Base-by-base conservation (phyloP, 2,113 vertebrate genomes). In the Heterotis niloticus region DNA sequence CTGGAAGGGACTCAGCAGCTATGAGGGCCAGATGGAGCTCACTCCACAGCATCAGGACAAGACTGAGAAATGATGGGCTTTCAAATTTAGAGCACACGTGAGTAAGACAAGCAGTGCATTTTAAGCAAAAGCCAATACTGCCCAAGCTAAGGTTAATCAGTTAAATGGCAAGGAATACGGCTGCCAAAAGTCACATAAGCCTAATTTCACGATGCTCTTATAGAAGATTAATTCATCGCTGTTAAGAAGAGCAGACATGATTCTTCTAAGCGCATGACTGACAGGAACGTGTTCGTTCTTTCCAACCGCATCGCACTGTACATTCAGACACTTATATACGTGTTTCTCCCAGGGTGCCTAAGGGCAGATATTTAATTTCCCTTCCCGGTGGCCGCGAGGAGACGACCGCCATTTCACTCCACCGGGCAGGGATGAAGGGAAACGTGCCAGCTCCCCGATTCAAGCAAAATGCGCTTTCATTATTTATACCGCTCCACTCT, bases 401-500 rank as follows among this genome's bases (percentile, higher is more conserved):
- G 71, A 65, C 17, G 18, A 65, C 2, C 64, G 4, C 18, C 17
- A 57, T 74, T 74, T 17, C 16, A 26, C 54, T 59, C 71, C 52
- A 17, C 44, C 11, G 69, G 69, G n/a, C 14, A 16, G 18, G 67
- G 18, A 29, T 17, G 29, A 34, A 11, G 69, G 18, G 44, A n/a
- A 18, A 34, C 12, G 44, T 24, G 51, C 51, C 69, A 52, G 20
- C 14, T 52, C 54, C 69, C 69, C 52, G 69, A 72, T 72, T 72
- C 34, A 54, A 72, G 44, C 54, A 29, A 20, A 79, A 65, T 60
- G 74, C 68, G 69, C 69, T 54, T 77, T 78, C 51, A 28, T 76
- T 76, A 77, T 78, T 56, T 52, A 77, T 54, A 71, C 54, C 16
- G 24, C 60, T 70, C 75, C 64, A 65, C 51, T 79, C 44, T 54